Percentiles rank a stretch among this genome's conserved stretches.
Evolutionary conservation across 2,113 vertebrate genomes (phyloP).

Genomic region (Pangasianodon gigas): DNA sequence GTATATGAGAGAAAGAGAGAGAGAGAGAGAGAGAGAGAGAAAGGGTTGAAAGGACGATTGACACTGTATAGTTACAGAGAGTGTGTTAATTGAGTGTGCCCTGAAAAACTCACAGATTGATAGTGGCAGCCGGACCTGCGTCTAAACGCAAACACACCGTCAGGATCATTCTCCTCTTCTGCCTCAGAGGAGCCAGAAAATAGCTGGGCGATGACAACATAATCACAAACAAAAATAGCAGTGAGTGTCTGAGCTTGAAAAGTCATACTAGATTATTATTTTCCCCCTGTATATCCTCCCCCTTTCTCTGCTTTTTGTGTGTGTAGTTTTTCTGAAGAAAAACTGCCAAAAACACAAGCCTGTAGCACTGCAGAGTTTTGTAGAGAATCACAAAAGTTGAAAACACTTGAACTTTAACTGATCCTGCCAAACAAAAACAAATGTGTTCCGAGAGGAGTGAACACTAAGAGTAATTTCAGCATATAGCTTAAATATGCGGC

Average conservation of each 20-base stretch:
- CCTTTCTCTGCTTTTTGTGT: neutral
- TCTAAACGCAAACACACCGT: conserved; percentile 93
- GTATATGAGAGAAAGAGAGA: neutral
- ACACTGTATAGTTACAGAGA: neutral
- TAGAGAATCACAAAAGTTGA: neutral
- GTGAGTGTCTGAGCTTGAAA: neutral
- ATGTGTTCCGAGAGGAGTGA: neutral
- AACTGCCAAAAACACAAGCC: neutral
- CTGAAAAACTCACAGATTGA: conserved; percentile 86
- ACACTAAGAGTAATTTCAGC: neutral
- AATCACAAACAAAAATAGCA: neutral
- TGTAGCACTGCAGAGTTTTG: neutral
- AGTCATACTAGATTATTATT: neutral
- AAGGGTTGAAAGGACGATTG: neutral
- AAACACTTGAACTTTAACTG: neutral
- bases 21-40: neutral
- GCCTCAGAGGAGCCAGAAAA: conserved; percentile 92
- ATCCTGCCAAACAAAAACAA: neutral
- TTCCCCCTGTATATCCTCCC: neutral
- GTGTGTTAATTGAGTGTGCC: neutral
- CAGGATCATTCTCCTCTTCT: conserved; percentile 97
- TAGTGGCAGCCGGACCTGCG: conserved; percentile 97
- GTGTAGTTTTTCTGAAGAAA: neutral
- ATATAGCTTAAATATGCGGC: neutral
- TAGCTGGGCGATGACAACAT: conserved; percentile 58